Conservation (phyloP, 1,140 invertebrate genomes). For the Macrotrachela quadricornifera region DNA sequence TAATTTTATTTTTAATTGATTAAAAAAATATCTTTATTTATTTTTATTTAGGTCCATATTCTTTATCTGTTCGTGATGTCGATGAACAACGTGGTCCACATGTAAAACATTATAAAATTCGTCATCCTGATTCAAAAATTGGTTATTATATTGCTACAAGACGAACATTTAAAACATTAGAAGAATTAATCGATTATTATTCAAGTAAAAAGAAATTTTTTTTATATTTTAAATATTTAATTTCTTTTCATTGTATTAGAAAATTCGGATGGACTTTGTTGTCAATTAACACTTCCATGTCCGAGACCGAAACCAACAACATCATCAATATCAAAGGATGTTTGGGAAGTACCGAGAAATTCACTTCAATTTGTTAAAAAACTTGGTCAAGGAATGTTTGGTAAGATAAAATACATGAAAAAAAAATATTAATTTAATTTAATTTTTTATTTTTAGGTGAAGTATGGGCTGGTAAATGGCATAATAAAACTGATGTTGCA, state of each 20-base stretch:
- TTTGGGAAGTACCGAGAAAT: conserved; percentile 77
- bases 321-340: conserved; percentile 79
- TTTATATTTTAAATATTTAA: too few relatives aligned
- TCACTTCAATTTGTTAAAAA: conserved; percentile 65
- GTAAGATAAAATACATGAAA: conserved; percentile 57
- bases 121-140: conserved; percentile 75
- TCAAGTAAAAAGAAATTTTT: conserved; percentile 59
- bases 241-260: neutral
- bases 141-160: conserved; percentile 82
- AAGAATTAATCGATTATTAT: conserved; percentile 91
- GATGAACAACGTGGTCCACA: conserved; percentile 69
- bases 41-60: conserved; percentile 11
- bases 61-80: conserved; percentile 66
- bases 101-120: conserved; percentile 93
- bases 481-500: conserved; percentile 62
- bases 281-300: conserved; percentile 81
- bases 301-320: conserved; percentile 31
- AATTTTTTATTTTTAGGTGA: conserved; percentile 96
- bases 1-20: conserved; percentile 30
- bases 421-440: conserved; percentile 80
- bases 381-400: conserved; percentile 86
- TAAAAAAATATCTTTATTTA: too few relatives aligned
- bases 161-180: conserved; percentile 76
- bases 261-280: conserved; percentile 76
- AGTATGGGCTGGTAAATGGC: conserved; percentile 73